phyloP scores from a whole-genome alignment of 2,888 invertebrate genomes.

The Eutolmus rufibarbis region DNA sequence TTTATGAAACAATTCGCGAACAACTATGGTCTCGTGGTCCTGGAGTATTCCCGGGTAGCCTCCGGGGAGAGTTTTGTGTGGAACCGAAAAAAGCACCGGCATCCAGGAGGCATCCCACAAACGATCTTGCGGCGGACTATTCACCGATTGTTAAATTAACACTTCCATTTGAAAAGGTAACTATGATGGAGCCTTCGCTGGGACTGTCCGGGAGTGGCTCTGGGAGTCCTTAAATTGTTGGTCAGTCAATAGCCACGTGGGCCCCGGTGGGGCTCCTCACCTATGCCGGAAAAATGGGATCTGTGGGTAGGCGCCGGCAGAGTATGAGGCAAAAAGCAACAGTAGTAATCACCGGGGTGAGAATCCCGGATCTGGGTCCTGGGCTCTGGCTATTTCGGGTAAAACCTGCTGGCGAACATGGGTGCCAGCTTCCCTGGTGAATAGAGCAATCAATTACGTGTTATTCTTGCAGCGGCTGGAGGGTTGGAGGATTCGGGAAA shows the following conservation, averaged over 20 bases:
- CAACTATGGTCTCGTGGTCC: neutral
- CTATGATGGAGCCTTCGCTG: neutral
- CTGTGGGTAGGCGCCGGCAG: neutral
- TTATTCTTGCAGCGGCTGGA: conserved; percentile 6
- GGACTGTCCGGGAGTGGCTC: neutral
- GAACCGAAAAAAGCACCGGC: neutral
- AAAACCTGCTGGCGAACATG: conserved; percentile 1
- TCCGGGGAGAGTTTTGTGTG: neutral
- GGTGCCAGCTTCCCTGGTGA: conserved; percentile 10
- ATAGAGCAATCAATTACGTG: conserved; percentile 40
- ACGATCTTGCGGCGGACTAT: neutral
- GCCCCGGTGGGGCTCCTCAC: neutral
- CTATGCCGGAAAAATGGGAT: neutral
- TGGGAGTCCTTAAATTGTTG: conserved; percentile 26
- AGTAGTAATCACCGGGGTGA: conserved; percentile 26
- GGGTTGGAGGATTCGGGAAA: neutral
- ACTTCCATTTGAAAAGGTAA: conserved; percentile 28
- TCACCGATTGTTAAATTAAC: conserved; percentile 38
- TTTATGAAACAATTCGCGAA: conserved; percentile 47
- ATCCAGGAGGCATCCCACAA: neutral
- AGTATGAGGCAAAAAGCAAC: neutral
- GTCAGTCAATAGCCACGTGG: conserved; percentile 29
- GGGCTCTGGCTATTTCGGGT: neutral
- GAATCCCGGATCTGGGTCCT: neutral
- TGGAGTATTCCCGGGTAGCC: neutral